These are phyloP conservation scores for Parnassius apollo DNA, from an alignment of 2,888 invertebrate species.

Conservation along the genomic window DNA sequence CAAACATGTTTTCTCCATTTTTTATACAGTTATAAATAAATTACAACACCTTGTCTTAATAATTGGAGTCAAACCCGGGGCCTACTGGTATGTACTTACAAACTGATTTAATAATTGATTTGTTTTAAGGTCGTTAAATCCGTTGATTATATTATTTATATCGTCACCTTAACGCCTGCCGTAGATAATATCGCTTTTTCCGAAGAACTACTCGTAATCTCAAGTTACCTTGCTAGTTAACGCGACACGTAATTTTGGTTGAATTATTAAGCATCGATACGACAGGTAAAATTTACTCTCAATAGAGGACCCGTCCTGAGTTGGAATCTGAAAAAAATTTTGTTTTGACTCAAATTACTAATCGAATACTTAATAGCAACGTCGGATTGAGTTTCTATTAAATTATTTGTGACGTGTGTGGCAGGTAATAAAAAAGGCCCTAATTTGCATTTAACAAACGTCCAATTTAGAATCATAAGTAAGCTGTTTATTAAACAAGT, in stretches of 20 bases:
- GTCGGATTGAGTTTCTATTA: constrained; percentile 56
- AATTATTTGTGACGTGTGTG: constrained; percentile 65
- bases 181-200: constrained; percentile 41
- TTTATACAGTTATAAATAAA: too few species aligned
- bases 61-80: too few species aligned
- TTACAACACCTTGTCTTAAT: neutral
- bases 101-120: constrained; percentile 9
- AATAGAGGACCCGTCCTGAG: constrained; percentile 3
- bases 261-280: constrained; percentile 50
- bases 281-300: constrained; percentile 33
- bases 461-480: constrained; percentile 21
- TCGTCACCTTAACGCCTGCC: constrained; percentile 43
- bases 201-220: constrained; percentile 47
- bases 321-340: constrained; percentile 38
- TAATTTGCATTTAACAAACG: constrained; percentile 66
- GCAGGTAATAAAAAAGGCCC: constrained; percentile 53
- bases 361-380: constrained; percentile 29
- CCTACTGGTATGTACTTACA: too few species aligned
- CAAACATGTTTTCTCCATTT: too few species aligned
- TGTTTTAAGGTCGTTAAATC: constrained; percentile 33
- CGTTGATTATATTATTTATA: constrained; percentile 32
- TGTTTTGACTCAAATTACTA: constrained; percentile 63
- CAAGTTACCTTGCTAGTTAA: constrained; percentile 45
- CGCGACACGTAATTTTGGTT: constrained; percentile 52
- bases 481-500: too few species aligned